Percentiles rank a stretch among this genome's conserved stretches.
phyloP scores from a whole-genome alignment of 2,113 vertebrate genomes.

The Engraulis encrasicolus region DNA sequence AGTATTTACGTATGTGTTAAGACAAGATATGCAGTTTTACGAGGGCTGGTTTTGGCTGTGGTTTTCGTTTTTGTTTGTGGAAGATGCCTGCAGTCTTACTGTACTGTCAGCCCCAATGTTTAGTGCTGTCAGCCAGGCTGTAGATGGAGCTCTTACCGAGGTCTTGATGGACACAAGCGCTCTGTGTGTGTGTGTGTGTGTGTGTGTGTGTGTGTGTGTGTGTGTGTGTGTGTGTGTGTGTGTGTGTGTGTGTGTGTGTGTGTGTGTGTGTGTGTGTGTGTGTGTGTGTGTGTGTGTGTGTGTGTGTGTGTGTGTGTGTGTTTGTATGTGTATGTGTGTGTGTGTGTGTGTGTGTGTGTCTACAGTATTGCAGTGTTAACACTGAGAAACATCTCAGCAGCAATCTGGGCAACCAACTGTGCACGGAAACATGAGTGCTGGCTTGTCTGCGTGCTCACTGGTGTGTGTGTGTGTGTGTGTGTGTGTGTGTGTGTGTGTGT shows the following conservation, averaged over 20 bases:
- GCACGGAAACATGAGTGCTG: neutral
- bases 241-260: neutral
- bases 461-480: slow-evolving; percentile 17
- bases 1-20: too few species aligned
- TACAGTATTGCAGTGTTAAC: neutral
- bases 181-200: neutral
- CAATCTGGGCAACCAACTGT: neutral
- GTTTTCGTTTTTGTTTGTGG: neutral
- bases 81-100: neutral
- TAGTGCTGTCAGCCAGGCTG: neutral
- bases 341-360: neutral
- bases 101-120: neutral
- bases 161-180: neutral
- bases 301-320: too few species aligned
- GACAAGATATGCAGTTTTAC: neutral
- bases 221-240: neutral
- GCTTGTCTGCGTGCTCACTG: neutral
- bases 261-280: neutral
- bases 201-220: neutral
- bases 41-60: neutral
- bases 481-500: neutral
- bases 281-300: too few species aligned
- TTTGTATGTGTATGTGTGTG: too few species aligned
- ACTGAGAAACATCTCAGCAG: neutral
- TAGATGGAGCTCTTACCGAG: neutral